phyloP scores from a whole-genome alignment of 2,113 vertebrate genomes.

The Entomyzon cyanotis region DNA sequence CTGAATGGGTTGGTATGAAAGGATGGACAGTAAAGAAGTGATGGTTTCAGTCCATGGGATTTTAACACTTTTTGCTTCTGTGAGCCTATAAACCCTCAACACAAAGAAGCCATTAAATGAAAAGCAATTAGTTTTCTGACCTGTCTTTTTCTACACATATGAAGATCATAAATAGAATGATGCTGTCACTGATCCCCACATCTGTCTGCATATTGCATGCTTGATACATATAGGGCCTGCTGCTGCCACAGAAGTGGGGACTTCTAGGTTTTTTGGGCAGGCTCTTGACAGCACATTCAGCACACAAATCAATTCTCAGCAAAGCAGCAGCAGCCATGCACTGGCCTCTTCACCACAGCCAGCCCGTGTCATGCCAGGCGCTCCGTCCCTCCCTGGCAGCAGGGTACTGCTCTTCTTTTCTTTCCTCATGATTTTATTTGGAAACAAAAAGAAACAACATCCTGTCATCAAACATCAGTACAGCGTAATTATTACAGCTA shows the following conservation, averaged over 20 bases:
- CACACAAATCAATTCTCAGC: not conserved
- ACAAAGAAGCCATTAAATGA: not conserved
- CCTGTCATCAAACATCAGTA: conserved; percentile 30
- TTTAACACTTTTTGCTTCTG: conserved; percentile 11
- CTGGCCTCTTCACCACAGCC: not conserved
- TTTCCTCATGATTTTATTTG: conserved; percentile 23
- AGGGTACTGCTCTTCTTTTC: not conserved
- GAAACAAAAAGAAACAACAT: conserved; percentile 56
- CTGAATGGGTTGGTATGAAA: not conserved
- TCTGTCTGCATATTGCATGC: not conserved
- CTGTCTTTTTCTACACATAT: not conserved
- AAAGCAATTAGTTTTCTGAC: not conserved
- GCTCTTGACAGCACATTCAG: not conserved
- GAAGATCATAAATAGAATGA: not conserved
- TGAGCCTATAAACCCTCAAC: not conserved
- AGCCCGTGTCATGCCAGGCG: not conserved
- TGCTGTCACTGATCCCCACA: not conserved
- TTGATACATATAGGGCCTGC: not conserved
- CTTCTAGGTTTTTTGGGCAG: not conserved
- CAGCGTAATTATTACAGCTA: not conserved
- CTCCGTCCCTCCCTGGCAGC: not conserved
- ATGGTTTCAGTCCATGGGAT: not conserved
- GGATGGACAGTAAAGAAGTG: not conserved
- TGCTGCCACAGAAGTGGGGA: not conserved
- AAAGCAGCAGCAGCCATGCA: not conserved